Evolutionary conservation across 2,888 invertebrate species (phyloP), one percentile per base, ranked within the genome.

Genomic region (Nomada fucata): DNA sequence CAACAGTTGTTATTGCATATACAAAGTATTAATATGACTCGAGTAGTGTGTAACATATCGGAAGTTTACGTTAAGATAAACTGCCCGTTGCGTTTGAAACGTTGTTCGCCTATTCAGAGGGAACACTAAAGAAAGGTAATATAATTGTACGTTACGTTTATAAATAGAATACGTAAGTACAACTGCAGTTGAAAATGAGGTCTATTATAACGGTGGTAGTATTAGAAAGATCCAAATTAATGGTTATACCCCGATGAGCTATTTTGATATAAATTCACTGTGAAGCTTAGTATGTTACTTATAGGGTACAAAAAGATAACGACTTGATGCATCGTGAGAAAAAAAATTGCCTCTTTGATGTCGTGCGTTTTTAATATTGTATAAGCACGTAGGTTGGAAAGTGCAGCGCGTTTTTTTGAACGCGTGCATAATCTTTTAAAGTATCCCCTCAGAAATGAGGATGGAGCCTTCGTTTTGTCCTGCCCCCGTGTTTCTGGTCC

Each of bases 1-100:
- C 82, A 77, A 81, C 83, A 78, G 74, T 78, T 82, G 71, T 72
- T 82, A 74, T 23, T 13, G 20, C 10, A 29, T 20, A n/a, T n/a
- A 44, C 63, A 63, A 57, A 44, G 7, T 64, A 47, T n/a, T 73
- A 57, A 3, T n/a, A 42, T 1, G 26, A 47, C 11, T 47, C 15
- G 36, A 36, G 47, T 47, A 55, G 15, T 44, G 15, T 18, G n/a
- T 2, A 26, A 42, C 18, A 11, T 47, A 47, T 15, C 11, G 47
- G 15, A 15, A 13, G 15, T 47, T 47, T 47, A 3, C 3, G 3
- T 15, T 2, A 47, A 47, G 47, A 3, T 13, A 15, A 36, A 15
- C 47, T 13, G 15, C 47, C 47, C 15, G 15, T 47, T 1, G 47
- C 3, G 47, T 3, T 15, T 47, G 11, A 36, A 36, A 15, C 9